Evolutionary conservation across 1,140 invertebrate genomes (phyloP), one percentile per base, ranked within the genome.

Genomic region (Temnothorax longispinosus): DNA sequence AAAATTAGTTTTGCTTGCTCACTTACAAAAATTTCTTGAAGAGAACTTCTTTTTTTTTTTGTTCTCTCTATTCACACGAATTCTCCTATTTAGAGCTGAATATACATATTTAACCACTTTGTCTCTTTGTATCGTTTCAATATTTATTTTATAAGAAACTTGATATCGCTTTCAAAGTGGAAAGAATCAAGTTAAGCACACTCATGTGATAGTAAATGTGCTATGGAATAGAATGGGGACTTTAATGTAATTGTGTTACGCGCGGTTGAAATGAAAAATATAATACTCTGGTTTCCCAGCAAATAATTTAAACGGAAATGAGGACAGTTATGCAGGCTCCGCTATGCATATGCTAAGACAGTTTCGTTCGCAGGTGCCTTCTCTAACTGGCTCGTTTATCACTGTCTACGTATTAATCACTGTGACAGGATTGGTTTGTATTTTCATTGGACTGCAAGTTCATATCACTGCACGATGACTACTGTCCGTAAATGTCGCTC

Each of bases 391-490:
- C 50, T 81, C 78, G 78, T 81, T 81, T 72, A 38, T 81, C 78
- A 81, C 50, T 72, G 78, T 81, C 78, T 44, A 71, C 38, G 54
- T 81, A 80, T 80, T 80, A 81, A 81, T 81, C 78, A 81, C 27
- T 44, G 38, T 44, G 65, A 72, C 78, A 71, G 78, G 32, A 81
- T 81, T 72, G 65, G 65, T 81, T 81, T 72, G 65, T 81, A 71
- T 72, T 81, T 81, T 71, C 78, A 52, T 81, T 72, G 65, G 65
- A 56, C 65, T 65, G 64, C 67, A 32, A 41, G 21, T 32, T 38
- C 27, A 50, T 50, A 56, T 54, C 65, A 56, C 38, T 71, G 21
- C 64, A 21, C 44, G 65, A 80, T 67, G 60, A 44, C 27, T 47
- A 71, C 65, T 44, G 65, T 56, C 65, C 58, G 41, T 47, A 35